Base-by-base conservation (phyloP, 1,140 invertebrate genomes). In the Dreissena rostriformis region DNA sequence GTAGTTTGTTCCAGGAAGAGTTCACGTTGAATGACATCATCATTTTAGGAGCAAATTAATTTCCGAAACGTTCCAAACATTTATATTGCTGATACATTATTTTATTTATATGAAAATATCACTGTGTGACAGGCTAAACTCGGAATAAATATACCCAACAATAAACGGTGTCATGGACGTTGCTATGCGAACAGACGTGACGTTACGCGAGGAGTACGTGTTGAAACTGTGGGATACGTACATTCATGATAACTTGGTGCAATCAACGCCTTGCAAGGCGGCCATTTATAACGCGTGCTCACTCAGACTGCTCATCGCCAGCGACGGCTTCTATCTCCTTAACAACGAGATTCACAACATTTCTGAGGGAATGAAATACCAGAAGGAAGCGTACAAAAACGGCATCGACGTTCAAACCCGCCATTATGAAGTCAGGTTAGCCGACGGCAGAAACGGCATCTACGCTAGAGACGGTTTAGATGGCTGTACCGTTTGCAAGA, bases 401-500 rank as follows among this genome's bases (percentile, higher is more conserved):
- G 87, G 87, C 0, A 61, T 88, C 0, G 71, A 65, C 12, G 57
- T 88, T 49, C 78, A 82, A 15, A 82, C 67, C 14, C 61, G 68
- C n/a, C 63, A 79, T 61, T 88, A 85, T 61, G 76, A 76, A n/a
- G 86, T 86, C 8, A 51, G 72, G 6, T 81, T 88, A 28, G 85
- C 87, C 15, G 87, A 88, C 75, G 87, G 87, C 17, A 78, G 77
- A 65, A 66, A 83, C 68, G 87, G 87, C 7, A 86, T 88, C n/a
- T 76, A 79, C 55, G 87, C 87, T 15, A 78, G 66, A 14, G 79
- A 86, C 19, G 82, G 80, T 2, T 22, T 49, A 51, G 77, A 81
- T 19, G 85, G 87, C 22, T 88, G 87, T 82, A 85, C 87, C n/a
- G 85, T 88, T 61, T 86, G 87, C 70, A 82, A 83, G 63, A 86